These are phyloP conservation scores for Galerucella calmariensis DNA, from an alignment of 2,888 invertebrate genomes.

Conservation along the genomic window DNA sequence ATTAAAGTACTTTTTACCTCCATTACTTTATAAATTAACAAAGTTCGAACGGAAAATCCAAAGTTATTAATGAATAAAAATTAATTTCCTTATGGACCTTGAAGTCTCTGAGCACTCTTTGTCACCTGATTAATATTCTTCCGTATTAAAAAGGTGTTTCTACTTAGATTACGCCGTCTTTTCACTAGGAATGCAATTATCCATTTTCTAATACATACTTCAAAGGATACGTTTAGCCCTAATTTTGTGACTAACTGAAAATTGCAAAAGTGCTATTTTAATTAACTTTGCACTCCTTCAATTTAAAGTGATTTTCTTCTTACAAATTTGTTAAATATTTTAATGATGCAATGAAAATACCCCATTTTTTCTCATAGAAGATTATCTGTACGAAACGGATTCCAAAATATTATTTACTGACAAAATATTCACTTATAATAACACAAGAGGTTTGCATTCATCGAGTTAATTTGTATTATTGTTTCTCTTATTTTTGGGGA, in stretches of 20 bases:
- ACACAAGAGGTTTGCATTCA: too few relatives aligned
- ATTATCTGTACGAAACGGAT: too few relatives aligned
- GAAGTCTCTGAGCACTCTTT: constrained; percentile 4
- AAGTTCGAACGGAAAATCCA: background rate
- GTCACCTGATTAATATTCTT: constrained; percentile 10
- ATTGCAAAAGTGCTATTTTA: background rate
- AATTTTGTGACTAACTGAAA: background rate
- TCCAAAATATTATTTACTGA: too few relatives aligned
- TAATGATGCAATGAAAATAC: too few relatives aligned
- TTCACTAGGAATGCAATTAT: constrained; percentile 1
- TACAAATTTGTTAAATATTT: background rate
- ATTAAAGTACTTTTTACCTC: background rate
- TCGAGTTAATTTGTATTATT: too few relatives aligned
- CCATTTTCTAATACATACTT: constrained; percentile 8
- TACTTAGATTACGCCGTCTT: constrained; percentile 7
- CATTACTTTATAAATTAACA: background rate
- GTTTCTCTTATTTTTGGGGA: too few relatives aligned
- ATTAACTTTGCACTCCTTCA: too few relatives aligned
- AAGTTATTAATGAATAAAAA: constrained; percentile 11
- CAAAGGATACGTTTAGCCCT: background rate
- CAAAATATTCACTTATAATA: too few relatives aligned
- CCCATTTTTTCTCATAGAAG: too few relatives aligned
- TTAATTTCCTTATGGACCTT: constrained; percentile 15
- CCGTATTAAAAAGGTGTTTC: constrained; percentile 12
- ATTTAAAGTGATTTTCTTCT: background rate